Evolutionary conservation across 2,113 vertebrate species (phyloP), one percentile per base, ranked within the genome.

Genomic region (Labrus mixtus): DNA sequence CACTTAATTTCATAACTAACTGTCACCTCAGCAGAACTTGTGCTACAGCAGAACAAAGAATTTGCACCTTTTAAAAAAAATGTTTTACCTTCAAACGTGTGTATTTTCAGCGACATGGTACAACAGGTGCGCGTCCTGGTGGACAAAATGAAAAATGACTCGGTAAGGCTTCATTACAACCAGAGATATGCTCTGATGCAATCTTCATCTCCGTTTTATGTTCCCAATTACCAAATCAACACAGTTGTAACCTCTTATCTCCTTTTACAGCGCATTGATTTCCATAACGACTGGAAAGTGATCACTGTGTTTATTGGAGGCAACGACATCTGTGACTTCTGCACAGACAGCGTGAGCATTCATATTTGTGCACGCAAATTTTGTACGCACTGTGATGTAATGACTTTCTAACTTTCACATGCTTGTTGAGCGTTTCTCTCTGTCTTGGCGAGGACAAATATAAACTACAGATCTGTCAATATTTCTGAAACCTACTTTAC

Each of bases 251-350:
- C 4, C 13, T 56, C 43, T 45, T 63, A 4, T 73, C n/a, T 85
- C 60, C 69, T 82, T 82, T 76, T 75, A 23, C 79, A 99, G 98
- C 93, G 88, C 82, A 92, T 97, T 20, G 85, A 96, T 89, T 96
- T 98, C 74, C 20, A 75, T 1, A 93, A 86, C 0, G 96, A 96
- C 91, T 99, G 98, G 98, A 99, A 99, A 91, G 84, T 98, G 82
- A 96, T 99, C 93, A 99, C 96, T 0, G 66, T 98, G 87, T 92
- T 95, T 43, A 92, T 98, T 8, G 96, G 97, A 65, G 85, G 74
- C 76, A 95, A 93, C 0, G 97, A 99, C 81, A 70, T 98, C 11
- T 98, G 98, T 87, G 95, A 89, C 87, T 94, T 93, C 84, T 99
- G 98, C 91, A 93, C 85, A 0, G 93, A 98, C 78, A 91, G 84